Base-by-base conservation (phyloP, 1,140 invertebrate genomes). In the Stegodyphus dumicola region DNA sequence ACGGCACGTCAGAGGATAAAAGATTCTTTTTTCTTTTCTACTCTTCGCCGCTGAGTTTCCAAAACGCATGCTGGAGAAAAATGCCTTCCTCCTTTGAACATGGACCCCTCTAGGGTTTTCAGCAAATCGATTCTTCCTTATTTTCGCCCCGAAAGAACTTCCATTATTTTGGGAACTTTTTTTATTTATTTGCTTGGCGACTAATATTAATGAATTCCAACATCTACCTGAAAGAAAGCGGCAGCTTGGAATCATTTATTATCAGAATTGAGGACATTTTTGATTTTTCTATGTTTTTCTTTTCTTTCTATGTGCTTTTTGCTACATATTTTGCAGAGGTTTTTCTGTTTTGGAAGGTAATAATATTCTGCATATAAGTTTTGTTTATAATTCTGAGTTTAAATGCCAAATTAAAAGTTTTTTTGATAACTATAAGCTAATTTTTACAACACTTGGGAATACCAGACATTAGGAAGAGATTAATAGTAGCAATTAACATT, bases 121-220 rank as follows among this genome's bases (percentile, higher is more conserved):
- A 11, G 51, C 17, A 18, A 56, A 85, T 75, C 71, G n/a, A 76
- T 75, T 77, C 64, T 53, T 76, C 60, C 81, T 76, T 85, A 75
- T 75, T 77, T 76, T 66, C 71, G 15, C 52, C 66, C 64, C 51
- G 48, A 83, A 83, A 83, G 80, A 83, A 74, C 80, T 52, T 75
- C 75, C 80, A 74, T 83, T 83, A 83, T 83, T 83, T 83, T 83
- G 67, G 48, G 7, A 80, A 69, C 18, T 54, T 84, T 84, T 84
- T 84, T 76, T 76, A 11, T 49, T 85, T 85, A 56, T 85, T 70
- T 69, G 51, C 33, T 10, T 13, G 49, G 18, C 49, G 81, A 76
- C 64, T 76, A 65, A 85, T 75, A 85, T 85, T 85, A 85, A 85
- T 85, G 81, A 85, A 76, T 85, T 85, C 60, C 17, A 49, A 33